Base-by-base conservation (phyloP, 2,113 vertebrate species). In the Paramormyrops kingsleyae region DNA sequence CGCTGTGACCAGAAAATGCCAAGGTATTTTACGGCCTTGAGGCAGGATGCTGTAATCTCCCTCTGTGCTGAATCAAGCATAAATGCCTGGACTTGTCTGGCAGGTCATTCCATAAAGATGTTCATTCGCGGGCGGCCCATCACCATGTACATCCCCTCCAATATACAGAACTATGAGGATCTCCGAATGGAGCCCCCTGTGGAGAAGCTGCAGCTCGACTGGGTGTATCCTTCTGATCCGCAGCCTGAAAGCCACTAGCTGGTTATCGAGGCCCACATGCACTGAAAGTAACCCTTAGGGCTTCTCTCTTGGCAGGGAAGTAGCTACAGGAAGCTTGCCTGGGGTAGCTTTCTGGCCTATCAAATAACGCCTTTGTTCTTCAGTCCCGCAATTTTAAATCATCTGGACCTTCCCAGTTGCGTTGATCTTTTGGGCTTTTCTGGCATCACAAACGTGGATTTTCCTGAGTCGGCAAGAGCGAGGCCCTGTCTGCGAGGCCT, bases 81-180 rank as follows among this genome's bases (percentile, higher is more conserved):
- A 59, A 89, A 46, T 21, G 1, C 6, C 8, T 5, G 31, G 39
- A 4, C 52, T 31, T 66, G 15, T 53, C 31, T 39, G 50, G 42
- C 93, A 96, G 97, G 95, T 89, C 95, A 97, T 88, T 98, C 97
- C 0, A 97, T 97, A 91, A 98, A 98, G 93, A 98, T 98, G 97
- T 98, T 98, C 91, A 97, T 98, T 90, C 96, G 97, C 0, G 97
- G 97, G 0, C 96, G 97, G 17, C 97, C 97, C 15, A 98, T 98
- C 88, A 98, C 97, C 90, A 98, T 98, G 97, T 98, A 98, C 93
- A 94, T 98, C 92, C 97, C 97, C 0, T 97, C 97, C 2, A 97
- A 97, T 93, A 95, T 98, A 92, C 96, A 95, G 88, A 97, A 97
- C 94, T 97, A 97, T 0, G 97, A 97, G 52, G 97, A 97, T 70